These are phyloP conservation scores for Chaetodon trifascialis DNA, from an alignment of 2,113 vertebrate species.

Conservation along the genomic window DNA sequence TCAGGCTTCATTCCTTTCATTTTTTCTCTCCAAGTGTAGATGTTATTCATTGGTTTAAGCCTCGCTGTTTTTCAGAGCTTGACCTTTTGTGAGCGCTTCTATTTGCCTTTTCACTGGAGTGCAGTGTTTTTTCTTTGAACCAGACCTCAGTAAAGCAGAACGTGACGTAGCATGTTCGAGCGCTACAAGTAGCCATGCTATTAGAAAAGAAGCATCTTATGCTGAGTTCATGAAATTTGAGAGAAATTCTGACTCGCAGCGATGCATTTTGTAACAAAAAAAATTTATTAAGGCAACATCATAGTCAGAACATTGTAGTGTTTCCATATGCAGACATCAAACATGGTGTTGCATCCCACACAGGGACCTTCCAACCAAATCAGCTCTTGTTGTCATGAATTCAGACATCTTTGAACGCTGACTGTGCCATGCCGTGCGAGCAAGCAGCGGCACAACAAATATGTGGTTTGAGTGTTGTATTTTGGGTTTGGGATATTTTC, in stretches of 20 bases:
- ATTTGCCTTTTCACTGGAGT: constrained; percentile 68
- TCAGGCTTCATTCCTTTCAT: background rate
- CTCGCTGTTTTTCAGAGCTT: constrained; percentile 38
- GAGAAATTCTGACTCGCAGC: background rate
- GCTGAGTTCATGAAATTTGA: background rate
- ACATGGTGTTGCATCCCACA: constrained; percentile 17
- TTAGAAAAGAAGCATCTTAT: background rate
- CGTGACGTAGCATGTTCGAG: background rate
- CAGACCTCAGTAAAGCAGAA: constrained; percentile 19
- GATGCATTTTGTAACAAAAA: constrained; percentile 24
- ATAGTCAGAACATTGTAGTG: background rate
- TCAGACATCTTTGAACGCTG: constrained; percentile 5
- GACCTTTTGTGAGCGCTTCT: constrained; percentile 67
- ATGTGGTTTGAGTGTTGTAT: background rate
- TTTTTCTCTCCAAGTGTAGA: constrained; percentile 8
- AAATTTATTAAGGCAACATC: constrained; percentile 49
- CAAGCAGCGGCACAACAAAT: constrained; percentile 27
- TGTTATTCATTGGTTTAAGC: constrained; percentile 38
- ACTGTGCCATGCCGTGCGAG: constrained; percentile 14
- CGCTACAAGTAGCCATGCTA: background rate
- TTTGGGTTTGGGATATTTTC: background rate
- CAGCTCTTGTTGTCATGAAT: constrained; percentile 38
- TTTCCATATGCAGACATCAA: constrained; percentile 49
- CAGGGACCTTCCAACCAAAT: constrained; percentile 39
- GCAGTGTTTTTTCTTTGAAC: constrained; percentile 5